These are phyloP conservation scores for Oscheius sp. DNA, from an alignment of 2,888 invertebrate species.

Conservation along the genomic window DNA sequence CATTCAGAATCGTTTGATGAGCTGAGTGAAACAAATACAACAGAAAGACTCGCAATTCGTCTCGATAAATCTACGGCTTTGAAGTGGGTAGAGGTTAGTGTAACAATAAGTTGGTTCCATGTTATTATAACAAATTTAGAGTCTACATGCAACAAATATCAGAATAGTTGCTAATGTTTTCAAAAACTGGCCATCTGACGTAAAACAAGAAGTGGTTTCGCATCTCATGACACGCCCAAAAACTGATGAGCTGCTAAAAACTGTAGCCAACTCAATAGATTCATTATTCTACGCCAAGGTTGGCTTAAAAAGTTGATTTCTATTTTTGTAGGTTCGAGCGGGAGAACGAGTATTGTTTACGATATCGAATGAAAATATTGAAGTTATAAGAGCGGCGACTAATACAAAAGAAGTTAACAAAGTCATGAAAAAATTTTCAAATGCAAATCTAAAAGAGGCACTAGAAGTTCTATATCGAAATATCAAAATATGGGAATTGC, in stretches of 20 bases:
- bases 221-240: neutral
- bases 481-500: conserved; percentile 38
- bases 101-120: too few relatives aligned
- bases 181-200: conserved; percentile 7
- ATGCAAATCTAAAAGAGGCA: conserved; percentile 28
- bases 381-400: conserved; percentile 40
- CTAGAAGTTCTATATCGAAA: conserved; percentile 43
- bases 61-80: conserved; percentile 18
- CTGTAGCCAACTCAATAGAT: conserved; percentile 24
- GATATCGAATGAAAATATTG: conserved; percentile 48
- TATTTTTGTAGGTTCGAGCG: conserved; percentile 34
- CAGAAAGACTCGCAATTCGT: conserved; percentile 3
- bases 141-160: neutral
- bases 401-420: conserved; percentile 36
- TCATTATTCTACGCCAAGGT: conserved; percentile 27
- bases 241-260: conserved; percentile 10
- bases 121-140: neutral
- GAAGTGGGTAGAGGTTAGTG: conserved; percentile 29
- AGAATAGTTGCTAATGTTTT: conserved; percentile 1
- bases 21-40: neutral
- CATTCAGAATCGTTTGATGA: conserved; percentile 24
- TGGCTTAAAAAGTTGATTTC: too few relatives aligned
- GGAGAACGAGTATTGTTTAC: conserved; percentile 48
- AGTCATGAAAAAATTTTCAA: conserved; percentile 11
- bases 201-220: conserved; percentile 6